phyloP scores from a whole-genome alignment of 2,113 vertebrate genomes.

The Panthera leo region DNA sequence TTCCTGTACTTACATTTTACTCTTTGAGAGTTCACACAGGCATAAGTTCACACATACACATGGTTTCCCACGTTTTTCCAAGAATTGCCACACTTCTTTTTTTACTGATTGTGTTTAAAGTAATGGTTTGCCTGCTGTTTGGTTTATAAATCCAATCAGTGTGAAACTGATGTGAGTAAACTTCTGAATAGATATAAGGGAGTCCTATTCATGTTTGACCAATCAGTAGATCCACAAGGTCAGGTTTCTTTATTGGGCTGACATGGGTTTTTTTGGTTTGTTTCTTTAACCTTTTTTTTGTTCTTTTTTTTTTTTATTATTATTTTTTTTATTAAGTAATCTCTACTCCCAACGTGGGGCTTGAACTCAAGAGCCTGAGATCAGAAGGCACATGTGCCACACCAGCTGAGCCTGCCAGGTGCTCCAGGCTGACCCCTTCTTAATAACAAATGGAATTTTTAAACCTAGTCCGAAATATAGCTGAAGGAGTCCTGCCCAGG shows the following conservation, averaged over 20 bases:
- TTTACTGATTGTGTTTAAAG: not conserved
- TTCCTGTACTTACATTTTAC: slow-evolving; percentile 27
- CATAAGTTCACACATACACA: not conserved
- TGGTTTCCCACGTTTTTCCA: slow-evolving; percentile 29
- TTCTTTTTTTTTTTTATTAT: not conserved
- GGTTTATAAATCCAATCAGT: not conserved
- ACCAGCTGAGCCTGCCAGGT: not conserved
- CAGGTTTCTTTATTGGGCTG: not conserved
- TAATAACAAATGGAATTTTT: not conserved
- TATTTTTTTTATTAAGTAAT: not conserved
- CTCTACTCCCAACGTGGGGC: not conserved
- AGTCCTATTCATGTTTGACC: not conserved
- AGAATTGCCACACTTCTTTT: slow-evolving; percentile 21
- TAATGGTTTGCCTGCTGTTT: not conserved
- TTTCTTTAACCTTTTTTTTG: too few relatives aligned
- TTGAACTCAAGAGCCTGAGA: not conserved
- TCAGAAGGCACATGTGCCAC: not conserved
- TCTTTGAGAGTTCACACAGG: slow-evolving; percentile 38
- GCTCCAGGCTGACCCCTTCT: not conserved
- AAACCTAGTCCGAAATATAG: not conserved
- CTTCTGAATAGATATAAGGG: not conserved
- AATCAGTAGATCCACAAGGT: not conserved
- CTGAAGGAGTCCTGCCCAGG: not conserved
- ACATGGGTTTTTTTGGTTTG: not conserved
- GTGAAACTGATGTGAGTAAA: not conserved